Evolutionary conservation across 2,888 invertebrate genomes (phyloP), one percentile per base, ranked within the genome.

Genomic region (Drosophila pseudotakahashii): DNA sequence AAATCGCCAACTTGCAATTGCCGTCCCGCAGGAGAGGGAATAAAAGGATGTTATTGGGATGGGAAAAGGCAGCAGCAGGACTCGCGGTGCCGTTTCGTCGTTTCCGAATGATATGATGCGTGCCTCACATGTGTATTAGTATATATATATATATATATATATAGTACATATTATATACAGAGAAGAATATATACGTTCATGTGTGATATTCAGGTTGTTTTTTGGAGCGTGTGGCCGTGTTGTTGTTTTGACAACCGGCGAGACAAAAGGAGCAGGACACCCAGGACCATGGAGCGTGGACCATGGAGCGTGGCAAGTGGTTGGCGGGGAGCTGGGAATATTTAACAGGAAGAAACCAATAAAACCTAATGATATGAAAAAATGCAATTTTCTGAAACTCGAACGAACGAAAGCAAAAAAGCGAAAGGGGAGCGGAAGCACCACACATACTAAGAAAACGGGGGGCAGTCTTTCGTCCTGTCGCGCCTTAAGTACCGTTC

Each of bases 311-410:
- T 19, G 45, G 23, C 36, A 23, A 51, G 51, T 51, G 51, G 52
- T 36, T 42, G 32, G 61, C 39, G 58, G 47, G 51, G 57, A 72
- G 48, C 48, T 48, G 32, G 19, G 48, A 79, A 85, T 87, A 88
- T 85, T 85, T 85, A 90, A 88, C 90, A 90, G 89, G 89, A 90
- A 90, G 89, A 90, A 89, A 88, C 91, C 90, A 90, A 90, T 90
- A 90, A 90, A 90, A 90, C 91, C 90, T 90, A 90, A 90, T 91
- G 90, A 90, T 90, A 91, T 90, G 90, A 90, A 90, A 90, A 89
- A 88, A 89, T 89, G 87, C 89, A 89, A 89, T 88, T 88, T 89
- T 86, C 85, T 87, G 78, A 83, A 83, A 80, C 78, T 82, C 79
- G 75, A 78, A 80, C 52, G 70, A 60, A 69, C 57, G 55, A n/a